These are phyloP conservation scores for Xenopus tropicalis DNA, from an alignment of 2,113 vertebrate genomes.

Conservation along the genomic window UCB_Xtro_10.0 CM004445.2:124971001-124971500, in stretches of 20 bases:
- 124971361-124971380: too few species aligned
- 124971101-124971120: slow-evolving; percentile 63
- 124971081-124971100: slow-evolving; percentile 66
- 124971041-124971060: slow-evolving; percentile 58
- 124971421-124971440: too few species aligned
- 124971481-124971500: too few species aligned
- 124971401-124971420: too few species aligned
- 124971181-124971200: slow-evolving; percentile 62
- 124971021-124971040: too few species aligned
- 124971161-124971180: slow-evolving; percentile 53
- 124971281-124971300: slow-evolving; percentile 77
- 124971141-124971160: slow-evolving; percentile 56
- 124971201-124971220: slow-evolving; percentile 65
- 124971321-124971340: slow-evolving; percentile 55
- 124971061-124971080: slow-evolving; percentile 77
- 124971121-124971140: slow-evolving; percentile 47
- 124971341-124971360: not conserved
- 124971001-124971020: too few species aligned
- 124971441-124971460: too few species aligned
- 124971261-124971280: slow-evolving; percentile 79
- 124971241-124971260: slow-evolving; percentile 75
- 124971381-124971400: too few species aligned
- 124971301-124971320: slow-evolving; percentile 66
- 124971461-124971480: too few species aligned
- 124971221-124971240: slow-evolving; percentile 69